These are phyloP conservation scores for Rutilus rutilus DNA, from an alignment of 2,113 vertebrate genomes.

Conservation along the genomic window DNA sequence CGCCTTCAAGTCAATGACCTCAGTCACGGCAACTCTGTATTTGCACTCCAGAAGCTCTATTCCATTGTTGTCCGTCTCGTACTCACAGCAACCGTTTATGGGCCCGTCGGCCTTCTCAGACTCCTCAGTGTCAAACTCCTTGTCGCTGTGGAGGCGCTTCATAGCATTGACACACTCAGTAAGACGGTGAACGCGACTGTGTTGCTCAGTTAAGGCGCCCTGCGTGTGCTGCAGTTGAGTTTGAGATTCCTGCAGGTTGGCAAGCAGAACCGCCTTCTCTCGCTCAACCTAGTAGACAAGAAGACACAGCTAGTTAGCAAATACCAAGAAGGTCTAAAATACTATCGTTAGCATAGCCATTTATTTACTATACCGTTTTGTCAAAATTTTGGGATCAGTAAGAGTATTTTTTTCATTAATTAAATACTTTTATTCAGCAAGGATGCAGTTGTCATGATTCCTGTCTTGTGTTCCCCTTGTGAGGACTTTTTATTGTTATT, in stretches of 20 bases:
- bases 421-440: neutral
- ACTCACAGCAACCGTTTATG: constrained; percentile 76
- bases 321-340: neutral
- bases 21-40: constrained; percentile 95
- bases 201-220: constrained; percentile 92
- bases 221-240: constrained; percentile 95
- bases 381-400: neutral
- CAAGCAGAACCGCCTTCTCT: constrained; percentile 89
- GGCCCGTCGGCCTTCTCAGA: constrained; percentile 81
- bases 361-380: neutral
- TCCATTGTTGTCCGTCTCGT: constrained; percentile 86
- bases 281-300: constrained; percentile 85
- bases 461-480: no score
- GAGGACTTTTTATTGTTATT: no score
- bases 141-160: constrained; percentile 83
- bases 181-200: constrained; percentile 86
- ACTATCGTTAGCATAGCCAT: neutral
- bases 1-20: constrained; percentile 96
- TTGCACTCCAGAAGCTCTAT: constrained; percentile 95
- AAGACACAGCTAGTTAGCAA: constrained; percentile 11
- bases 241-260: constrained; percentile 93
- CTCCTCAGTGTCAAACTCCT: constrained; percentile 84
- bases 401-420: neutral
- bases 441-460: neutral
- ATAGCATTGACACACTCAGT: constrained; percentile 86